These are phyloP conservation scores for Exocentrus adspersus DNA, from an alignment of 2,888 invertebrate genomes.

Conservation along the genomic window DNA sequence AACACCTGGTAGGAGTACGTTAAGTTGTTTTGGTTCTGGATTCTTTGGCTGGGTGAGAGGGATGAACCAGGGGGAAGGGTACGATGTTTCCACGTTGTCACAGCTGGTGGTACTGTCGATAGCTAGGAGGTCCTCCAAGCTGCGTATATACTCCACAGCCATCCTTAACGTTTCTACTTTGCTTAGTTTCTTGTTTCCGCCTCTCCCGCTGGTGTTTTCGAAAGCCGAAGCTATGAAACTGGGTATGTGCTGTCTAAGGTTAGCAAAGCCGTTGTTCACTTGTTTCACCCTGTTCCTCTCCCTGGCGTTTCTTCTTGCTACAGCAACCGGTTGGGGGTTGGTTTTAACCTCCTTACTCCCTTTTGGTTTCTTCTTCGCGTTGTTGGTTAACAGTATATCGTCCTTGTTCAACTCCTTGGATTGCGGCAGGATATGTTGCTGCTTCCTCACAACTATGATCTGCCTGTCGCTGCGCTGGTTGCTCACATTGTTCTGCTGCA, in stretches of 20 bases:
- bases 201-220: slow-evolving; percentile 72
- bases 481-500: slow-evolving; percentile 72
- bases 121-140: slow-evolving; percentile 79
- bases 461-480: slow-evolving; percentile 66
- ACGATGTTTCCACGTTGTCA: slow-evolving; percentile 65
- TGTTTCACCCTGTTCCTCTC: slow-evolving; percentile 93
- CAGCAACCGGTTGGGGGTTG: slow-evolving; percentile 79
- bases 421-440: slow-evolving; percentile 63
- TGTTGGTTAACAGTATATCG: slow-evolving; percentile 57
- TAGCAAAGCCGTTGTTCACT: slow-evolving; percentile 91
- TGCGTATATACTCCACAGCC: slow-evolving; percentile 90
- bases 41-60: slow-evolving; percentile 50
- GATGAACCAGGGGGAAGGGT: slow-evolving; percentile 51
- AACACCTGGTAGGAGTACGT: slow-evolving; percentile 54
- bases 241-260: slow-evolving; percentile 87
- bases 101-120: too few relatives aligned
- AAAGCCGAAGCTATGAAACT: slow-evolving; percentile 80
- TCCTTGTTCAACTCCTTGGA: slow-evolving; percentile 50
- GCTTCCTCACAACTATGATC: slow-evolving; percentile 68
- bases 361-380: slow-evolving; percentile 53
- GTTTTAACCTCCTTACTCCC: slow-evolving; percentile 48
- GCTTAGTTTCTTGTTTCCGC: slow-evolving; percentile 80
- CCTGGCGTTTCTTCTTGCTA: slow-evolving; percentile 89
- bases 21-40: slow-evolving; percentile 20
- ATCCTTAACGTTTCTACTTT: slow-evolving; percentile 90